These are phyloP conservation scores for Columbina picui DNA, from an alignment of 2,113 vertebrate species.

Conservation along the genomic window DNA sequence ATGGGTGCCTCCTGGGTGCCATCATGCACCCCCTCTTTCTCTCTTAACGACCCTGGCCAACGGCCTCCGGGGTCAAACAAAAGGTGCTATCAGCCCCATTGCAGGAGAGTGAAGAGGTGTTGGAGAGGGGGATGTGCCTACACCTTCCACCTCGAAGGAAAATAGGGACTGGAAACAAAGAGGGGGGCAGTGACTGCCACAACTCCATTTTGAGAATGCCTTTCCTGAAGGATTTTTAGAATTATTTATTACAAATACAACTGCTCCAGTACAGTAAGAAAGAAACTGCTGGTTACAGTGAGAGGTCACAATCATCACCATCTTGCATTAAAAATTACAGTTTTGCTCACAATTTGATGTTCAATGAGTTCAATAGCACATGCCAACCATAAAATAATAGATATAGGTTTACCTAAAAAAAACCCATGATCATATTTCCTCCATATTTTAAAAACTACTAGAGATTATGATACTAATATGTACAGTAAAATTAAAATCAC, in stretches of 20 bases:
- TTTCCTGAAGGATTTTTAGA: neutral
- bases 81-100: no score
- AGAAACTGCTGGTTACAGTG: neutral
- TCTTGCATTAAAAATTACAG: neutral
- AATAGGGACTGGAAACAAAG: no score
- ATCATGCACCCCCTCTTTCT: no score
- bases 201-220: neutral
- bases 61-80: no score
- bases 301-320: neutral
- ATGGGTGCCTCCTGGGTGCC: no score
- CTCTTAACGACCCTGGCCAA: no score
- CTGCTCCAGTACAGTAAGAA: neutral
- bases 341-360: neutral
- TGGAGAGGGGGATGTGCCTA: no score
- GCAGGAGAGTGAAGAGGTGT: no score
- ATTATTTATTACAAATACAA: neutral
- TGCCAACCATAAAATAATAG: neutral
- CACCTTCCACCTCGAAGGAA: no score
- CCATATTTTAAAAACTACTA: neutral
- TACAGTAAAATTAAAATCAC: neutral
- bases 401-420: fast-evolving
- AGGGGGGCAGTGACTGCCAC: no score
- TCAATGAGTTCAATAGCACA: neutral
- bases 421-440: neutral
- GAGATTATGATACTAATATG: neutral